phyloP scores from a whole-genome alignment of 2,113 vertebrate genomes.

The Hydrolagus affinis region DNA sequence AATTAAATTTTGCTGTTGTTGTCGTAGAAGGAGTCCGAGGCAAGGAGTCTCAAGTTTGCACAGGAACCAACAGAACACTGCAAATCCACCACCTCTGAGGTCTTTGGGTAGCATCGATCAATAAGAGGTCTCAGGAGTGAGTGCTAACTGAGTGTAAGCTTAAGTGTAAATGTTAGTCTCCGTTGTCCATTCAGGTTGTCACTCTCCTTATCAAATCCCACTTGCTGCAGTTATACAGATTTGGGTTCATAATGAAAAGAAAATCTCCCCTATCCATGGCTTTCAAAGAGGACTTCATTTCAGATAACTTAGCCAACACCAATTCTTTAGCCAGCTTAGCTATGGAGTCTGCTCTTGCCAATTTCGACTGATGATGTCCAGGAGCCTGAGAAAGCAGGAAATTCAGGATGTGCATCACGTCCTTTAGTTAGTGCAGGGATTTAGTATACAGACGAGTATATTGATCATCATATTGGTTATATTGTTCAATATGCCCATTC shows the following conservation, averaged over 20 bases:
- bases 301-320: neutral
- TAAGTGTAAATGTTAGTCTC: neutral
- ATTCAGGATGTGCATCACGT: neutral
- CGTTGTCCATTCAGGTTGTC: no score
- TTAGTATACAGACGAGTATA: neutral
- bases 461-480: neutral
- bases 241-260: neutral
- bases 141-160: neutral
- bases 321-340: neutral
- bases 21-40: no score
- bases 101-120: no score
- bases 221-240: neutral
- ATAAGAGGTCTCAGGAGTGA: no score
- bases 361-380: neutral
- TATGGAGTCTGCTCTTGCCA: neutral
- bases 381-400: neutral
- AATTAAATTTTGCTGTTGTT: no score
- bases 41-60: no score
- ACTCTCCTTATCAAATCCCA: neutral
- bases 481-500: neutral
- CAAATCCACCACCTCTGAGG: no score
- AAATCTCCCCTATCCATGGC: neutral
- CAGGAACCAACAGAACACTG: no score
- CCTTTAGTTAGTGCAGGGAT: neutral
- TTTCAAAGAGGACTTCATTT: neutral